phyloP scores from a whole-genome alignment of 2,113 vertebrate genomes.

The Aptenodytes forsteri region DNA sequence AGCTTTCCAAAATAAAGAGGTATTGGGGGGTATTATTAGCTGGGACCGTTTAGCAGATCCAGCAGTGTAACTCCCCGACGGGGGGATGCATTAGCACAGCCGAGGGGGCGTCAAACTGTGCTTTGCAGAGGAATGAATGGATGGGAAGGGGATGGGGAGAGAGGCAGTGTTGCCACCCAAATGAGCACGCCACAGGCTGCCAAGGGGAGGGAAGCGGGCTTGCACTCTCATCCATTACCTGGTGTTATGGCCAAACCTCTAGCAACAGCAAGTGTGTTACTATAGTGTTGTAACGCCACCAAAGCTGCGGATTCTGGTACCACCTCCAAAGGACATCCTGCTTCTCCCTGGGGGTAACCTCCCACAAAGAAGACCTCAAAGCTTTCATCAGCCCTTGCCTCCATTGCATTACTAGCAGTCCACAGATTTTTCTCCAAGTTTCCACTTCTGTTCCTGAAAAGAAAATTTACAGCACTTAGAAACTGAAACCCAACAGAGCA shows the following conservation, averaged over 20 bases:
- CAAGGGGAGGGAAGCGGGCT: neutral
- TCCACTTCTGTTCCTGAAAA: slow-evolving; percentile 14
- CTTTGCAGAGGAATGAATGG: neutral
- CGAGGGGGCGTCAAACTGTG: neutral
- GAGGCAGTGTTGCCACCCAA: neutral
- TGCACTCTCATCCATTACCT: neutral
- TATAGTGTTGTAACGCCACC: neutral
- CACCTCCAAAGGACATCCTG: neutral
- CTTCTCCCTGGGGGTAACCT: neutral
- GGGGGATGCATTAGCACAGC: neutral
- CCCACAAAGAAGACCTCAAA: neutral
- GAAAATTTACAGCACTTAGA: neutral
- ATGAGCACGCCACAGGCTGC: neutral
- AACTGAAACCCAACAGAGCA: neutral
- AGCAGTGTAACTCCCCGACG: neutral
- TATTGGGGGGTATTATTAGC: slow-evolving; percentile 7
- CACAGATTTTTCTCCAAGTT: neutral
- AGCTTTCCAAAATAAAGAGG: slow-evolving; percentile 34
- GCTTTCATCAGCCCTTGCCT: neutral
- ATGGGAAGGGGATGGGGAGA: neutral
- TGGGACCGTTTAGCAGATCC: neutral
- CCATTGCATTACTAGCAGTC: neutral
- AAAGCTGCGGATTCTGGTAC: neutral
- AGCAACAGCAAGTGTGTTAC: neutral
- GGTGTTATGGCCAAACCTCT: neutral